A percentile compares a stretch with the other conserved stretches of the same genome.
Evolutionary conservation across 2,113 vertebrate genomes (phyloP).

Genomic region (Hippocampus barbouri): DNA sequence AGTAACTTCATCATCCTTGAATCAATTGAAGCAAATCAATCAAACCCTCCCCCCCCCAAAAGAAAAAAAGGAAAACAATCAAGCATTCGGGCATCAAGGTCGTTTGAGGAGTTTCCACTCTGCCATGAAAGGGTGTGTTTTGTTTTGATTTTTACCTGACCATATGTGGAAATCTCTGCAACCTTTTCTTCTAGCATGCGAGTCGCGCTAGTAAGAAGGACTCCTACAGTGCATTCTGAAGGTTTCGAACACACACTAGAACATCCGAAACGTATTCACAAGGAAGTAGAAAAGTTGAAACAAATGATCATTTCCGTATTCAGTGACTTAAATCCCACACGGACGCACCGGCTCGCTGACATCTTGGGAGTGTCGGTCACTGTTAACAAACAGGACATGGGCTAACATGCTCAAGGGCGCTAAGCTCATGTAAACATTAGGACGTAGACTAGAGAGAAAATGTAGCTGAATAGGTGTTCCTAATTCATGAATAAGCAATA

Average conservation of each 20-base stretch:
- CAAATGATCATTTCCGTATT: too few relatives aligned
- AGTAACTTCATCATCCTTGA: constrained; percentile 17
- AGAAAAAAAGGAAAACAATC: not conserved
- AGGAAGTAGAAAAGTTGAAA: too few relatives aligned
- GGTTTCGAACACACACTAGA: not conserved
- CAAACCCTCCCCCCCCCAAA: not conserved
- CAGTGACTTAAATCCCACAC: too few relatives aligned
- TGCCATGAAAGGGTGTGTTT: constrained; percentile 50
- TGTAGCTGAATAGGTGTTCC: constrained; percentile 1
- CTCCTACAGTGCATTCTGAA: not conserved
- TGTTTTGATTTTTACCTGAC: constrained; percentile 43
- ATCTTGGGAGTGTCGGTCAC: too few relatives aligned
- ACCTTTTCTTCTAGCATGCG: not conserved
- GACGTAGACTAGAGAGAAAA: not conserved
- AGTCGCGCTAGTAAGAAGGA: not conserved
- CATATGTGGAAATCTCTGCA: constrained; percentile 52
- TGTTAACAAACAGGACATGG: too few relatives aligned
- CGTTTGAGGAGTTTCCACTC: constrained; percentile 49
- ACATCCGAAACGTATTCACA: too few relatives aligned
- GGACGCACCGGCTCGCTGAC: too few relatives aligned
- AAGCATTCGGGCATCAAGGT: not conserved
- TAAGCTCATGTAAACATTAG: not conserved
- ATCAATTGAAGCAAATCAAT: not conserved
- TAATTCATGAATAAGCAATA: not conserved
- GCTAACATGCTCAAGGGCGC: not conserved